Conservation (phyloP, 2,113 vertebrate genomes). For the Eolophus roseicapilla region DNA sequence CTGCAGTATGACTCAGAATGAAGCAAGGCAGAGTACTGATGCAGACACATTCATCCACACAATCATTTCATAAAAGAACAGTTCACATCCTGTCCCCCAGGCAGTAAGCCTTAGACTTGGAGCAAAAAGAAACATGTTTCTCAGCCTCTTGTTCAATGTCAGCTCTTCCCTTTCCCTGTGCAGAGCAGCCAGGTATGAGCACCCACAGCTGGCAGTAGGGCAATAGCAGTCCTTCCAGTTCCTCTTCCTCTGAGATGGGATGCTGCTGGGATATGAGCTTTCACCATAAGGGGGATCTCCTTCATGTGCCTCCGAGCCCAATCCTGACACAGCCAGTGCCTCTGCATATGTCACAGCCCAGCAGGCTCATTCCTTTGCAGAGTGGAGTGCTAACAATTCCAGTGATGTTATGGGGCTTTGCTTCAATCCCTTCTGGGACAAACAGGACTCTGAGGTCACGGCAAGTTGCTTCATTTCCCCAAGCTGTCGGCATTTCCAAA, state of each 20-base stretch:
- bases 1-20: neutral
- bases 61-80: neutral
- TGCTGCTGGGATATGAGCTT: neutral
- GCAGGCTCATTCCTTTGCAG: neutral
- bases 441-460: neutral
- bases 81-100: neutral
- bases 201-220: too few relatives aligned
- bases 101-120: neutral
- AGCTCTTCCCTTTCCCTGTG: neutral
- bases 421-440: neutral
- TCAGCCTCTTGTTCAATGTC: neutral
- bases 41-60: neutral
- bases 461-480: slow-evolving; percentile 9
- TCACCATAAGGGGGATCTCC: neutral
- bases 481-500: slow-evolving; percentile 34
- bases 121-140: neutral
- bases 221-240: neutral
- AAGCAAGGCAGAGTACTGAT: neutral
- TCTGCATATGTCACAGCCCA: neutral
- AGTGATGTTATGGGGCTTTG: neutral
- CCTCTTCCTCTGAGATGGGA: neutral
- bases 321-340: neutral
- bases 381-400: neutral
- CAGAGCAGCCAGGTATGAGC: neutral
- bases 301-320: neutral